Percentiles rank a stretch among this genome's conserved stretches.
Conservation (phyloP, 2,888 invertebrate genomes). For the Criorhina ranunculi region DNA sequence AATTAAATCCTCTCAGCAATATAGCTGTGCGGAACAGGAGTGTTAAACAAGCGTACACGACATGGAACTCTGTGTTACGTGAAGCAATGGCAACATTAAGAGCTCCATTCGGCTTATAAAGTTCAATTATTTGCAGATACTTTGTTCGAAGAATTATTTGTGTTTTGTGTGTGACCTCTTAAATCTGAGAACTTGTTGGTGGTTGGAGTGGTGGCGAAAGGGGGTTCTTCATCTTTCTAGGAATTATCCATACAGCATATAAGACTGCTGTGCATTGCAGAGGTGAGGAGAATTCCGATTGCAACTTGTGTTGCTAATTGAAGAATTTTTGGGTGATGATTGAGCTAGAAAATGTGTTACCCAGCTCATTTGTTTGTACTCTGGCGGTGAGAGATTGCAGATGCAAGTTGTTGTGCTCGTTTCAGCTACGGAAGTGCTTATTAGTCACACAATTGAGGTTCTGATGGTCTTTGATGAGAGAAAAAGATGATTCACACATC, state of each 20-base stretch:
- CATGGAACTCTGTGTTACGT: constrained; percentile 15
- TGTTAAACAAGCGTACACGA: constrained; percentile 17
- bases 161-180: constrained; percentile 33
- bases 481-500: constrained; percentile 28
- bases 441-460: constrained; percentile 24
- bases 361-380: constrained; percentile 15
- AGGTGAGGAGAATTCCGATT: neutral
- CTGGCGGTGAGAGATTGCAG: constrained; percentile 32
- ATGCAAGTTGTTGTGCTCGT: constrained; percentile 13
- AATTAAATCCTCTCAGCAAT: constrained; percentile 49
- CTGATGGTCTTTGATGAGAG: constrained; percentile 17
- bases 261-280: neutral
- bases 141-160: constrained; percentile 7
- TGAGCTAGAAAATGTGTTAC: neutral
- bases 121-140: constrained; percentile 55
- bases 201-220: neutral
- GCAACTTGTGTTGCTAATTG: constrained; percentile 31
- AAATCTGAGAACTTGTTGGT: constrained; percentile 22
- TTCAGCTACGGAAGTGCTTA: constrained; percentile 29
- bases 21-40: constrained; percentile 11
- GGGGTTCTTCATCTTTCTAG: neutral
- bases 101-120: constrained; percentile 24
- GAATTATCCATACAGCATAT: constrained; percentile 2
- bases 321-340: constrained; percentile 12
- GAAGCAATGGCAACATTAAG: constrained; percentile 21